Conservation (phyloP, 1,140 invertebrate genomes). For the Drosophila jambulina region DNA sequence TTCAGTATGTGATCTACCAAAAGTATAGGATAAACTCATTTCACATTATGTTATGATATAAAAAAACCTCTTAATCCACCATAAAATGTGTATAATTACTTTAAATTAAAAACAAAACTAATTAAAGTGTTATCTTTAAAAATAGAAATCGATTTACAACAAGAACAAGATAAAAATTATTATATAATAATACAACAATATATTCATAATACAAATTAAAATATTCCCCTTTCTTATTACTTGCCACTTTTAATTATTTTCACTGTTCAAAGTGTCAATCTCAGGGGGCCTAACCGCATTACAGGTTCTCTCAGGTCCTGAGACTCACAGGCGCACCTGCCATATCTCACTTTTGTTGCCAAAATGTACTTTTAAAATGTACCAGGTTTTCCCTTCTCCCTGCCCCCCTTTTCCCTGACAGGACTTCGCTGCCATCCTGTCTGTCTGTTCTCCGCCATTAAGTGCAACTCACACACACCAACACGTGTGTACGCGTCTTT, state of each 20-base stretch:
- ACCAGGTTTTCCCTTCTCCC: neutral
- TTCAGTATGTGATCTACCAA: too few relatives aligned
- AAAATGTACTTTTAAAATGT: conserved; percentile 16
- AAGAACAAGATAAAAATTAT: neutral
- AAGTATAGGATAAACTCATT: too few relatives aligned
- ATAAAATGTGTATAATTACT: too few relatives aligned
- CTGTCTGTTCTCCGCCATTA: conserved; percentile 21
- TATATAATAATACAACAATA: neutral
- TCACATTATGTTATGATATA: too few relatives aligned
- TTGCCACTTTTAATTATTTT: neutral
- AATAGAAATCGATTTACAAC: too few relatives aligned
- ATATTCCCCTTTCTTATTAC: neutral
- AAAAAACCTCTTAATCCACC: too few relatives aligned
- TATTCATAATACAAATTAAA: neutral
- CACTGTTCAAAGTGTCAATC: neutral
- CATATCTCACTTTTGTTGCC: conserved; percentile 13
- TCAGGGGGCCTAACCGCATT: neutral
- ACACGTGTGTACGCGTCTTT: neutral
- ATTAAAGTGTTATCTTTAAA: too few relatives aligned
- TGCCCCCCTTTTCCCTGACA: neutral
- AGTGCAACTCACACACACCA: conserved; percentile 35
- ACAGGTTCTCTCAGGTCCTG: neutral
- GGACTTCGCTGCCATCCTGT: conserved; percentile 2
- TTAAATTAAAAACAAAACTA: too few relatives aligned
- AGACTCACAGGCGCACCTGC: neutral